Evolutionary conservation across 2,113 vertebrate species (phyloP).

Genomic region (Pseudorasbora parva): DNA sequence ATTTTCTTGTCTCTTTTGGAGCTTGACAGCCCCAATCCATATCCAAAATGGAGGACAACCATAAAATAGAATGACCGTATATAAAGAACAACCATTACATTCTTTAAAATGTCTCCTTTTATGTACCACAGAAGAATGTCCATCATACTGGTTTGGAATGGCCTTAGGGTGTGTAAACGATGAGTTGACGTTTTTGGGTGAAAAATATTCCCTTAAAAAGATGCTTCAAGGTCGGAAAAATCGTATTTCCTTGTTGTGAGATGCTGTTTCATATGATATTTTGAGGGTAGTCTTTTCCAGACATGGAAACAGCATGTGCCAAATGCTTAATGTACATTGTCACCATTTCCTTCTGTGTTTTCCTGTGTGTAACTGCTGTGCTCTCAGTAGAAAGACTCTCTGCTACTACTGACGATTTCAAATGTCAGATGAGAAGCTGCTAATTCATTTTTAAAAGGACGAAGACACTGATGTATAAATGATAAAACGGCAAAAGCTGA

Average conservation of each 20-base stretch:
- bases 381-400: constrained; percentile 34
- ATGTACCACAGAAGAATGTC: neutral
- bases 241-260: neutral
- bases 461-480: constrained; percentile 53
- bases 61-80: too few relatives aligned
- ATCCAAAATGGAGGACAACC: too few relatives aligned
- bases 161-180: neutral
- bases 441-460: constrained; percentile 67
- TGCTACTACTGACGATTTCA: constrained; percentile 60
- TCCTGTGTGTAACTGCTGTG: constrained; percentile 14
- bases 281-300: neutral
- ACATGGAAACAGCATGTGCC: neutral
- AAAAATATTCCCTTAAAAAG: neutral
- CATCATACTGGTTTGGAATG: neutral
- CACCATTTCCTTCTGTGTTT: constrained; percentile 27
- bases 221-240: neutral
- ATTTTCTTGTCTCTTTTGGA: neutral
- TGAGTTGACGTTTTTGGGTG: neutral
- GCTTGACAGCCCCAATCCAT: neutral
- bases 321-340: constrained; percentile 12
- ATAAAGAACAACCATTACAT: neutral
- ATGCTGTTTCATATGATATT: neutral
- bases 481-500: neutral
- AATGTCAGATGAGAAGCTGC: constrained; percentile 74
- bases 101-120: neutral